Conservation (phyloP, 2,888 invertebrate genomes). For the Neoascia interrupta region DNA sequence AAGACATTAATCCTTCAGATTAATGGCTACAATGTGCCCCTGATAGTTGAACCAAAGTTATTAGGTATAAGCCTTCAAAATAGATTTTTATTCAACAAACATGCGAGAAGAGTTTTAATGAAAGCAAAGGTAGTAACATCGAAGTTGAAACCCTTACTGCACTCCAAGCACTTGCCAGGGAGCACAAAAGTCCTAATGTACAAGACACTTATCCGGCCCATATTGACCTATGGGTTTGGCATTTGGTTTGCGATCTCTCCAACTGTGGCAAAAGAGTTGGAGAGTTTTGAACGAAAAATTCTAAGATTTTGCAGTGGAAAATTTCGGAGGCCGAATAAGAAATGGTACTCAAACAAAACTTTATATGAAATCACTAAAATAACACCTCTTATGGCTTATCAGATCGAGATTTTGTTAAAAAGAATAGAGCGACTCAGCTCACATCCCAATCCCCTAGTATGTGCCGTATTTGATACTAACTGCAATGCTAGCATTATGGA, state of each 20-base stretch:
- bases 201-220: neutral
- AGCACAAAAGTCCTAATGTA: neutral
- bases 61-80: neutral
- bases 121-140: no score
- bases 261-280: slow-evolving; percentile 4
- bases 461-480: slow-evolving; percentile 1
- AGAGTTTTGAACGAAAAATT: neutral
- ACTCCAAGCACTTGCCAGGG: neutral
- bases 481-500: no score
- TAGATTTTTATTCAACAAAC: neutral
- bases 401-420: neutral
- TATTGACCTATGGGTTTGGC: neutral
- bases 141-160: neutral
- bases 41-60: neutral
- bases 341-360: neutral
- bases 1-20: no score
- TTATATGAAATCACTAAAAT: slow-evolving; percentile 6
- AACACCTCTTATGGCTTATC: neutral
- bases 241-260: slow-evolving; percentile 14
- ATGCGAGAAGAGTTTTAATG: neutral
- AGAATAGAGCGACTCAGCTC: neutral
- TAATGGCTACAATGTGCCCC: no score
- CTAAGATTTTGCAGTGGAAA: no score
- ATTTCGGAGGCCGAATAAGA: no score
- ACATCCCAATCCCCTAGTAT: slow-evolving; percentile 6